A percentile compares a stretch with the other conserved stretches of the same genome.
phyloP scores from a whole-genome alignment of 1,140 invertebrate genomes.

The Drosophila albomicans region DNA sequence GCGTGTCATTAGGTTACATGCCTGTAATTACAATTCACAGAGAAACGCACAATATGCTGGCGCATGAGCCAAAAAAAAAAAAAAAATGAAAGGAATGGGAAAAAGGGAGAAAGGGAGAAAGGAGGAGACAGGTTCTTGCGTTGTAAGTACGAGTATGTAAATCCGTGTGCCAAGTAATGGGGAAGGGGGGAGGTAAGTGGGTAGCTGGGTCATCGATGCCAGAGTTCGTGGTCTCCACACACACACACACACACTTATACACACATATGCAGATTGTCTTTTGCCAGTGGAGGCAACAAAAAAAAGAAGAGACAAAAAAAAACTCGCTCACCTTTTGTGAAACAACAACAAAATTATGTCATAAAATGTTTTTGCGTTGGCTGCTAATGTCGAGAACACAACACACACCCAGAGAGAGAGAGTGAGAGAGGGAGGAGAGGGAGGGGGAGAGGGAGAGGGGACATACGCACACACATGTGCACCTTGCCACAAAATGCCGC shows the following conservation, averaged over 20 bases:
- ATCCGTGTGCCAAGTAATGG: constrained; percentile 5
- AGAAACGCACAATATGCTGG: constrained; percentile 40
- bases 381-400: constrained; percentile 63
- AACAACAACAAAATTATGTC: constrained; percentile 73
- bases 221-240: constrained; percentile 28
- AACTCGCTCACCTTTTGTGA: constrained; percentile 37
- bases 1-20: constrained; percentile 75
- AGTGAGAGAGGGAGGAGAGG: too few species aligned
- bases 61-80: constrained; percentile 13
- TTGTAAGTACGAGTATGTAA: constrained; percentile 37
- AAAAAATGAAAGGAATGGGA: too few species aligned
- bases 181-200: too few species aligned
- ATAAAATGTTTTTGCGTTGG: constrained; percentile 66
- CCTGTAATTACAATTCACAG: constrained; percentile 77
- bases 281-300: background rate
- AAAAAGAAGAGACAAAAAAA: too few species aligned
- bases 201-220: constrained; percentile 63
- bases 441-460: too few species aligned
- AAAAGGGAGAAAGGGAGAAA: background rate
- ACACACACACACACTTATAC: constrained; percentile 6
- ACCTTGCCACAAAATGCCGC: constrained; percentile 75
- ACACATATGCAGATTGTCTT: constrained; percentile 66
- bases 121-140: constrained; percentile 19
- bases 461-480: constrained; percentile 14
- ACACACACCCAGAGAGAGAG: constrained; percentile 3